Percentiles rank a stretch among this genome's conserved stretches.
Conservation (phyloP, 1,140 invertebrate genomes). For the Cephus cinctus region DNA sequence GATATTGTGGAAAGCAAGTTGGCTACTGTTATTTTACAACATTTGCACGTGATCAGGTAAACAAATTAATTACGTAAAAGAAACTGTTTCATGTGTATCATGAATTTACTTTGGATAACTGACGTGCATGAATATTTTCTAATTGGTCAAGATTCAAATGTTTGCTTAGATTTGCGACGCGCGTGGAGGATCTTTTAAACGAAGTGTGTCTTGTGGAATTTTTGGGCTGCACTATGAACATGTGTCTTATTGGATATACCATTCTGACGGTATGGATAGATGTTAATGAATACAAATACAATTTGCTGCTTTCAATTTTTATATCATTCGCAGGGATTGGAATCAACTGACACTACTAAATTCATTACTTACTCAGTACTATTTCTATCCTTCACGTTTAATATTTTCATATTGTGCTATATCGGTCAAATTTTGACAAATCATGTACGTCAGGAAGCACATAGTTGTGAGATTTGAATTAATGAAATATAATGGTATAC, state of each 20-base stretch:
- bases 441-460: conserved; percentile 19
- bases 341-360: conserved; percentile 12
- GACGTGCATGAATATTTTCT: no score
- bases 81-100: no score
- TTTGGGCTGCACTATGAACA: conserved; percentile 12
- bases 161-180: conserved; percentile 15
- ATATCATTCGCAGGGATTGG: conserved; percentile 14
- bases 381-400: neutral
- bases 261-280: neutral
- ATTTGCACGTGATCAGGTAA: no score
- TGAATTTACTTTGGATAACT: no score
- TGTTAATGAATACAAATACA: no score
- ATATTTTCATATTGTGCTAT: conserved; percentile 27
- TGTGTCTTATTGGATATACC: neutral
- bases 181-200: conserved; percentile 11
- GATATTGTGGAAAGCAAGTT: no score
- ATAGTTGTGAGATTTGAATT: no score
- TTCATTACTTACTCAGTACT: conserved; percentile 13
- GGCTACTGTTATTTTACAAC: no score
- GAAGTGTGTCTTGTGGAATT: conserved; percentile 32
- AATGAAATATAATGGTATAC: conserved; percentile 8
- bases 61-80: no score
- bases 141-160: no score
- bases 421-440: conserved; percentile 29
- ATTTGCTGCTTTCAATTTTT: no score